phyloP scores from a whole-genome alignment of 1,140 invertebrate species.

The Megalopta genalis region DNA sequence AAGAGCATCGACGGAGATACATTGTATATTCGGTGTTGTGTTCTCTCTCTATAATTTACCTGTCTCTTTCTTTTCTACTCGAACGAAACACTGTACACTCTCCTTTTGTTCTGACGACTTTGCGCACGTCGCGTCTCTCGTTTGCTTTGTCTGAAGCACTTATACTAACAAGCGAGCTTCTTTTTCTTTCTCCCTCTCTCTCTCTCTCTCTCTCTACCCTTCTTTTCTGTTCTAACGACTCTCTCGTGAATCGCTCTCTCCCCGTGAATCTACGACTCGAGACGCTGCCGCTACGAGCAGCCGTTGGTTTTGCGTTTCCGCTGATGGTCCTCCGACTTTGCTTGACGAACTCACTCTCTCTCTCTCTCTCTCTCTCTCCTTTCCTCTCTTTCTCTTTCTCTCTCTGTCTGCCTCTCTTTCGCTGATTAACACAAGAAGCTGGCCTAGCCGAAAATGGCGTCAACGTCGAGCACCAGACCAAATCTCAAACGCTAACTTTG shows the following conservation, averaged over 20 bases:
- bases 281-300: neutral
- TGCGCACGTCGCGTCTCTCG: neutral
- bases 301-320: neutral
- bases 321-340: neutral
- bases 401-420: too few relatives aligned
- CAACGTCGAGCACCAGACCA: slow-evolving; percentile 64
- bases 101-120: neutral
- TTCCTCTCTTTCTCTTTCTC: too few relatives aligned
- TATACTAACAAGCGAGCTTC: slow-evolving; percentile 17
- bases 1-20: too few relatives aligned
- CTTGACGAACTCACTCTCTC: neutral
- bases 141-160: neutral
- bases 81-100: neutral
- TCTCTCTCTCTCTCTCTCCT: neutral
- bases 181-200: too few relatives aligned
- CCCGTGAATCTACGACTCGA: too few relatives aligned
- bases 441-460: slow-evolving; percentile 44
- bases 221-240: neutral
- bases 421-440: neutral
- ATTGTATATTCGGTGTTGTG: too few relatives aligned
- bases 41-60: too few relatives aligned
- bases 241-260: neutral
- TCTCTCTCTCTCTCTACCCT: slow-evolving; percentile 12
- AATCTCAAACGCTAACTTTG: slow-evolving; percentile 42
- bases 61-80: too few relatives aligned